Evolutionary conservation across 1,140 invertebrate species (phyloP), one percentile per base, ranked within the genome.

Genomic region (Aleiodes sp.): DNA sequence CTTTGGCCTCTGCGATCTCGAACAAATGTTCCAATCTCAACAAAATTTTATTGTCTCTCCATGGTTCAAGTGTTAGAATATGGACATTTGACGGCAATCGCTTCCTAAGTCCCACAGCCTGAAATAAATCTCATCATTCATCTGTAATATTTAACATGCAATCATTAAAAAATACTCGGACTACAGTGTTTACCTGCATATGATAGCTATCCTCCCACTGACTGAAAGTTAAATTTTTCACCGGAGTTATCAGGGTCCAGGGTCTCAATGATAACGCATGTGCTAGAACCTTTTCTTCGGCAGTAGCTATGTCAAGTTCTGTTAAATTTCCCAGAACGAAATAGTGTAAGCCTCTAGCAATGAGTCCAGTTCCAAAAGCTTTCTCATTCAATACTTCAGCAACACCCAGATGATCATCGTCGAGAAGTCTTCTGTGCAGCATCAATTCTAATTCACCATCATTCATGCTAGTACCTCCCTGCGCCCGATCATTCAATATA

Each of bases 381-480:
- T 88, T 89, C 87, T 99, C 98, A 80, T 98, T 95, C 0, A 99
- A 83, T 0, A 97, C 90, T 87, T 99, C 97, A 0, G 88, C 93
- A 0, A 99, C 96, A 4, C 97, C 98, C 75, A 97, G 96, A 0
- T 91, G 92, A 85, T 99, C 98, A 79, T 99, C 97, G 68, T 90
- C 87, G 0, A 98, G 76, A 24, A 96, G 84, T 62, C 96, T 88
- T 70, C 97, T 89, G 80, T 99, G 97, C 79, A 94, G 89, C 94
- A 96, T 95, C 0, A 95, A 75, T 80, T 95, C 93, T 8, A 95
- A 76, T 76, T 93, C 88, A 1, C 94, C 94, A 75, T 91, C 91
- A 0, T 83, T 75, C 14, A 96, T 84, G 75, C 94, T 96, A 2
- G 89, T 87, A 0, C 95, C 97, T 19, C 96, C 97, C 84, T 98